These are phyloP conservation scores for Drosophila saltans DNA, from an alignment of 1,140 invertebrate genomes.

Conservation along the genomic window DNA sequence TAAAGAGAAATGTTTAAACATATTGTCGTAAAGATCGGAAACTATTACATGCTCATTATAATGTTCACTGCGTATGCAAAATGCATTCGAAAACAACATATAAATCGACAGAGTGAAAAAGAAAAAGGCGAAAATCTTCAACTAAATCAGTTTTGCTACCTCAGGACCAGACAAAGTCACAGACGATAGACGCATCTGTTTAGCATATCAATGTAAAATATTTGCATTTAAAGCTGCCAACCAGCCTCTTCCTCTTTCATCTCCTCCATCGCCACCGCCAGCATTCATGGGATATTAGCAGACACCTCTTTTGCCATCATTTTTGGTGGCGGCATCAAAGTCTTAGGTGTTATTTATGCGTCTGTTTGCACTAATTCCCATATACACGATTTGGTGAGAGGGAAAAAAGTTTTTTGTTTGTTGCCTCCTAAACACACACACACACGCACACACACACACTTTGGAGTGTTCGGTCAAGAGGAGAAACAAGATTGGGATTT, in stretches of 20 bases:
- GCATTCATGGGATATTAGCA: slow-evolving; percentile 50
- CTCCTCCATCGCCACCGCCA: too few species aligned
- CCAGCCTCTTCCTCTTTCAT: neutral
- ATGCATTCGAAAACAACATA: slow-evolving; percentile 28
- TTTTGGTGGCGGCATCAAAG: slow-evolving; percentile 43
- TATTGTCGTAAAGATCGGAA: neutral
- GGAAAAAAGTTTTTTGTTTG: slow-evolving; percentile 1
- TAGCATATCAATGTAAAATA: slow-evolving; percentile 64
- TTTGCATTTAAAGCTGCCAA: slow-evolving; percentile 57
- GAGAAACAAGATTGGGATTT: neutral
- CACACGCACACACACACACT: slow-evolving; percentile 25
- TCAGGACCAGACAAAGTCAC: slow-evolving; percentile 42
- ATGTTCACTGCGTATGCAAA: slow-evolving; percentile 32
- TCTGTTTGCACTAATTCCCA: slow-evolving; percentile 62
- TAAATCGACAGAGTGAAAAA: neutral
- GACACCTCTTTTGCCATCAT: slow-evolving; percentile 29
- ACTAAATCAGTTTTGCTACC: slow-evolving; percentile 12
- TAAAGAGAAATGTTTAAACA: too few species aligned
- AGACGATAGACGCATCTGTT: slow-evolving; percentile 54
- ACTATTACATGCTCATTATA: neutral
- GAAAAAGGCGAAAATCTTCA: neutral
- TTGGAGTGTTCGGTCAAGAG: neutral
- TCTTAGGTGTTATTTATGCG: slow-evolving; percentile 61
- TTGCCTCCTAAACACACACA: slow-evolving; percentile 16
- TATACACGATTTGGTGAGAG: neutral